Evolutionary conservation across 2,888 invertebrate genomes (phyloP), one percentile per base, ranked within the genome.

Genomic region (Opisthograptis luteolata): DNA sequence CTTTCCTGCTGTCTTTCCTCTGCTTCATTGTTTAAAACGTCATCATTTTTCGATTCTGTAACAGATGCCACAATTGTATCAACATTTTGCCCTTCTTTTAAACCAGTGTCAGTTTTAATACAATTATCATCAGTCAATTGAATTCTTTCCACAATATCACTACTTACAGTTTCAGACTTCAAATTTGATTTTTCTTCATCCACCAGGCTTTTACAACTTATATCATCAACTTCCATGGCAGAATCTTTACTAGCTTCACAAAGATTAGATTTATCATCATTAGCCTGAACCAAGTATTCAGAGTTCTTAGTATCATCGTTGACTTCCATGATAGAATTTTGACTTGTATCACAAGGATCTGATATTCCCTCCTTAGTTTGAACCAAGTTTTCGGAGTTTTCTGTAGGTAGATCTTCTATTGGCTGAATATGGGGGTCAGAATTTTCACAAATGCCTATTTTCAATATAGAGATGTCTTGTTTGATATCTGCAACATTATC

Each of bases 41-140:
- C 53, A 39, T 53, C 53, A 3, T 44, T 24, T 37, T 62, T 52
- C 40, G 31, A 46, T 44, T 62, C 62, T 51, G 50, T 51, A 51
- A 51, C 50, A 49, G 43, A 42, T 31, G 47, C 50, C 40, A 50
- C 55, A 44, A 46, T 56, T 54, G 46, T 39, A 48, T 36, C 15
- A 37, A 32, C 17, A 41, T 53, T 46, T 36, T 32, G 40, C 35
- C 31, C 19, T 34, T 45, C 48, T 36, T 51, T 44, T 19, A 45
- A 30, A 40, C 24, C 30, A 27, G 34, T 22, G 34, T 34, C 41
- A 42, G 4, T 32, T 14, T 24, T 32, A 32, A 17, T 25, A 10
- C 7, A 32, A 28, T 34, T 17, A 34, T 24, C 22, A 35, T 39
- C 25, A 43, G 28, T 28, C 36, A 42, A 14, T 32, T n/a, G 7